Evolutionary conservation across 2,113 vertebrate species (phyloP).

Genomic region (Mixornis gularis): DNA sequence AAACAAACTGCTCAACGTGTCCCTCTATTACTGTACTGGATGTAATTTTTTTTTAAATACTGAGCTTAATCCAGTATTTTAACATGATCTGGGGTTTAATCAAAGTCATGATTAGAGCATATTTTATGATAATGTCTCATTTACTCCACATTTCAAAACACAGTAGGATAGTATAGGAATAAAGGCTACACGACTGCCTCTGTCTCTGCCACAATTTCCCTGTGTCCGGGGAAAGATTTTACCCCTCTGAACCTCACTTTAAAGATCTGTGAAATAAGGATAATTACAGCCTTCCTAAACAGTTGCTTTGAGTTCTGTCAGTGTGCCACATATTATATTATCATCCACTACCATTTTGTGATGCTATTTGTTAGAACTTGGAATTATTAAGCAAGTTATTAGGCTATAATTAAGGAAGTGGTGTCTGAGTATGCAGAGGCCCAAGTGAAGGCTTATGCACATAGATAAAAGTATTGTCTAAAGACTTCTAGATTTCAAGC

Average conservation of each 20-base stretch:
- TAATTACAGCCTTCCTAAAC: slow-evolving; percentile 4
- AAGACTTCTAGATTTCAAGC: not conserved
- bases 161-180: not conserved
- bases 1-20: not conserved
- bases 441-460: not conserved
- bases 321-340: not conserved
- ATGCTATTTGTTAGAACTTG: slow-evolving; percentile 14
- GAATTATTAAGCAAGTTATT: slow-evolving; percentile 9
- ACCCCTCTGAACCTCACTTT: not conserved
- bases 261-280: not conserved
- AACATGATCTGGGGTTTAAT: slow-evolving; percentile 19
- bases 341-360: not conserved
- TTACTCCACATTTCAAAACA: not conserved
- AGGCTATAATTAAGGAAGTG: slow-evolving; percentile 36
- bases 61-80: slow-evolving; percentile 4
- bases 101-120: not conserved
- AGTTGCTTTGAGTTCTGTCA: slow-evolving; percentile 9
- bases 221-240: not conserved
- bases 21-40: not conserved
- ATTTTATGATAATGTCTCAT: slow-evolving; percentile 11
- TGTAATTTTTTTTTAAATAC: not conserved
- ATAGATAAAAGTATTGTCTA: not conserved
- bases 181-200: not conserved
- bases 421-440: not conserved
- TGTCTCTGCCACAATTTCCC: not conserved